Evolutionary conservation across 2,797 vertebrate genomes (phyloP).

Genomic region (Alfaro cultratus): DNA sequence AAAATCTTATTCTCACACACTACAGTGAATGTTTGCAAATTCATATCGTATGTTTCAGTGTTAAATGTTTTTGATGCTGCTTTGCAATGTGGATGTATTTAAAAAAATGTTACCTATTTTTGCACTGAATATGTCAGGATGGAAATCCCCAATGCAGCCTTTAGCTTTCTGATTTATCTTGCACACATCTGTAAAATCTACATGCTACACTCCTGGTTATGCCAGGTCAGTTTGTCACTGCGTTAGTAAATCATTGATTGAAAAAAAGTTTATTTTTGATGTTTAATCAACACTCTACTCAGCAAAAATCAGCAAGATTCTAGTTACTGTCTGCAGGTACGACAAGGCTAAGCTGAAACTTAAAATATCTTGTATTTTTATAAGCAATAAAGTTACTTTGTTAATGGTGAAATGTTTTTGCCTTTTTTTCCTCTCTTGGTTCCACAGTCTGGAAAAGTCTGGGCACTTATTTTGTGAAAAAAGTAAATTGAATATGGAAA

Average conservation of each 20-base stretch:
- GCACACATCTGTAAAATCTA: conserved; percentile 24
- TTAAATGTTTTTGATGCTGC: conserved; percentile 64
- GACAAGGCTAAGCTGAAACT: conserved; percentile 24
- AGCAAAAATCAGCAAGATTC: conserved; percentile 8
- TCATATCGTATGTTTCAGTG: conserved; percentile 63
- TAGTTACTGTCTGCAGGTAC: conserved; percentile 25
- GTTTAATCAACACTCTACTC: background rate
- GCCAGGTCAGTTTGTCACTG: background rate
- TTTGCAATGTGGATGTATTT: conserved; percentile 52
- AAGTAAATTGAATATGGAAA: background rate
- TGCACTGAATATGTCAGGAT: conserved; percentile 61
- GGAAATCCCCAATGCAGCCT: conserved; percentile 32
- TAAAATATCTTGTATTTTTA: conserved; percentile 72
- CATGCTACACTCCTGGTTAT: background rate
- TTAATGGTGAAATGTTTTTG: conserved; percentile 33
- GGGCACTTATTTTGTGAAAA: background rate
- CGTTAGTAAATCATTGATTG: conserved; percentile 6
- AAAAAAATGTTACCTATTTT: conserved; percentile 56
- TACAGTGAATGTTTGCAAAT: conserved; percentile 53
- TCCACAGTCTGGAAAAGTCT: background rate
- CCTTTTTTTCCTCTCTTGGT: background rate
- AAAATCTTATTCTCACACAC: conserved; percentile 29
- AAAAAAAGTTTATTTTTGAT: conserved; percentile 21
- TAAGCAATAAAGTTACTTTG: conserved; percentile 76
- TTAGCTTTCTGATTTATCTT: conserved; percentile 38